Percentiles rank a stretch among this genome's conserved stretches.
Evolutionary conservation across 1,140 invertebrate species (phyloP).

Genomic region (Protaetia brevitarsis): DNA sequence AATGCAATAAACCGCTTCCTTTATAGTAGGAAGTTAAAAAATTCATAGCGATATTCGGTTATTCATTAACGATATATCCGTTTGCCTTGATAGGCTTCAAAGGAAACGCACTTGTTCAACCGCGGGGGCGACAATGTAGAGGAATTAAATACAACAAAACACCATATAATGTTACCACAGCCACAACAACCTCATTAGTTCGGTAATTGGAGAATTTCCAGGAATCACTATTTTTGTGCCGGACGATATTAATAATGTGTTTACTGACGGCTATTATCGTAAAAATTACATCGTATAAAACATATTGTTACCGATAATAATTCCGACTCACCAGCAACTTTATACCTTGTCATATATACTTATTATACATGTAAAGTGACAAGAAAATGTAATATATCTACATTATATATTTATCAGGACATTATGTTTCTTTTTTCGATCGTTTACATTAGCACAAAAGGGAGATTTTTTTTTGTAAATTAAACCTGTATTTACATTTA

Average conservation of each 20-base stretch:
- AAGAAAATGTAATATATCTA: no score
- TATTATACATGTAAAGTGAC: no score
- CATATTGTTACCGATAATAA: not conserved
- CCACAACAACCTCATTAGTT: constrained; percentile 10
- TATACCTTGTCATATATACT: not conserved
- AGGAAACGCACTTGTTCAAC: not conserved
- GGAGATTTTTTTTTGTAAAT: no score
- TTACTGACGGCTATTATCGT: no score
- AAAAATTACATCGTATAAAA: not conserved
- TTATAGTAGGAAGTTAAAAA: no score
- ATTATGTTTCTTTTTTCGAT: no score
- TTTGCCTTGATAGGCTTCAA: not conserved
- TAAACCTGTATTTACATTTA: no score
- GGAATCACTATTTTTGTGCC: not conserved
- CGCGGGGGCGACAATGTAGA: not conserved
- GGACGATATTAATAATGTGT: constrained; percentile 1
- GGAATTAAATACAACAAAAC: not conserved
- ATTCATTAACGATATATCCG: not conserved
- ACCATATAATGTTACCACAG: not conserved
- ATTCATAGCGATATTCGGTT: not conserved
- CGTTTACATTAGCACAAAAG: no score
- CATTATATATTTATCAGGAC: no score
- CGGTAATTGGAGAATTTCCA: constrained; percentile 14
- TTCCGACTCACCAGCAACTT: not conserved
- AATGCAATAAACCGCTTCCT: no score